Evolutionary conservation across 2,113 vertebrate species (phyloP), one percentile per base, ranked within the genome.

Genomic region (Bos indicus): DNA sequence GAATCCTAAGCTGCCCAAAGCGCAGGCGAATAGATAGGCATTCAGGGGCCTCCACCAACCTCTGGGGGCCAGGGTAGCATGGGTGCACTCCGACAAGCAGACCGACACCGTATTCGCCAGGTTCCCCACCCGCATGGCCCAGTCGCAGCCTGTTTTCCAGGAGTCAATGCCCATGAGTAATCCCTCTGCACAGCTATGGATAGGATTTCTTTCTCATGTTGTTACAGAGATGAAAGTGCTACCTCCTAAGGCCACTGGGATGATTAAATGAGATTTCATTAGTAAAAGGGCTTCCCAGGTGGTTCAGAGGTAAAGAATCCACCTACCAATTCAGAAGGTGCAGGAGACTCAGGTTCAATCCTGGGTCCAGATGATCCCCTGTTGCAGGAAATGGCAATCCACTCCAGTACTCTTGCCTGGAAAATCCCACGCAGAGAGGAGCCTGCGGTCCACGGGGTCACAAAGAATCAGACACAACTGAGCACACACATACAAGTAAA

Each of bases 71-170:
- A 59, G n/a, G 19, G 36, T 13, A 13, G 33, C 60, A 9, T 5
- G 26, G 6, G 15, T 43, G 8, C 64, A 7, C 59, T 36, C 30
- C 6, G 51, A 52, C 25, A 51, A 33, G 67, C 28, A 46, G 25
- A 51, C 14, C 4, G 4, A 10, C 21, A 30, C 17, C 83, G 2
- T 17, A 0, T 33, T 28, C 0, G 0, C 54, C 60, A 46, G 51
- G 59, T 11, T 57, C 82, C 77, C 3, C 11, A 23, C 8, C 14
- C 7, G 6, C 56, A 7, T 23, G 13, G 19, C 25, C 7, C 2
- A 23, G 43, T 26, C 6, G 19, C 59, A 67, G 60, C 46, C 33
- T 80, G 11, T 40, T 71, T n/a, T 59, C 46, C 33, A 46, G 36
- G 30, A 78, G 6, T 81, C 51, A 46, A 57, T 1, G 13, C 19